phyloP scores from a whole-genome alignment of 2,113 vertebrate genomes.

The Hemibagrus wyckioides region DNA sequence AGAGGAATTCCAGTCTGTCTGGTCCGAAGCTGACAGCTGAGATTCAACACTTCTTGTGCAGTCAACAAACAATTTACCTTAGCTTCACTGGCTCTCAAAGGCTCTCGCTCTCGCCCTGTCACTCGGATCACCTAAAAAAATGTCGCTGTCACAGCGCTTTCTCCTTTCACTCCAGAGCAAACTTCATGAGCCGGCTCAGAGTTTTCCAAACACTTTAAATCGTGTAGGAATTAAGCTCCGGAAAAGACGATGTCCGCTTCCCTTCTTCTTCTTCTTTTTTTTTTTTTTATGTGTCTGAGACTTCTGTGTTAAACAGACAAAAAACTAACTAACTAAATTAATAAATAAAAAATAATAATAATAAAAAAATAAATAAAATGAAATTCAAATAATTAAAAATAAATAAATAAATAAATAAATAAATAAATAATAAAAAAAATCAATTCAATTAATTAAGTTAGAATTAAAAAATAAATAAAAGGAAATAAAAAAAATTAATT shows the following conservation, averaged over 20 bases:
- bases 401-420: too few species aligned
- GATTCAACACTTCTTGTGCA: slow-evolving; percentile 74
- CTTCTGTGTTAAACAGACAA: not conserved
- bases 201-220: slow-evolving; percentile 77
- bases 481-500: too few species aligned
- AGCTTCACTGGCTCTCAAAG: slow-evolving; percentile 82
- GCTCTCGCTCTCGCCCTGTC: slow-evolving; percentile 66
- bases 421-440: too few species aligned
- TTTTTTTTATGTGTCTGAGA: not conserved
- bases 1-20: slow-evolving; percentile 74
- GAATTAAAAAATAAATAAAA: too few species aligned
- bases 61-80: slow-evolving; percentile 83
- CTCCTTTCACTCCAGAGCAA: slow-evolving; percentile 75
- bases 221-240: slow-evolving; percentile 28
- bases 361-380: not conserved
- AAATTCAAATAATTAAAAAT: too few species aligned
- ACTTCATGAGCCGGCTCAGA: slow-evolving; percentile 75
- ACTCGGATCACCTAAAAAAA: slow-evolving; percentile 76
- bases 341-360: not conserved
- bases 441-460: too few species aligned
- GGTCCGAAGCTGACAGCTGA: slow-evolving; percentile 73
- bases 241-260: not conserved
- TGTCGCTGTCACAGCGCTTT: slow-evolving; percentile 74
- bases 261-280: not conserved
- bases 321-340: too few species aligned